A percentile compares a stretch with the other conserved stretches of the same genome.
These are phyloP conservation scores for Lathamus discolor DNA, from an alignment of 2,113 vertebrate species.

Conservation along the genomic window DNA sequence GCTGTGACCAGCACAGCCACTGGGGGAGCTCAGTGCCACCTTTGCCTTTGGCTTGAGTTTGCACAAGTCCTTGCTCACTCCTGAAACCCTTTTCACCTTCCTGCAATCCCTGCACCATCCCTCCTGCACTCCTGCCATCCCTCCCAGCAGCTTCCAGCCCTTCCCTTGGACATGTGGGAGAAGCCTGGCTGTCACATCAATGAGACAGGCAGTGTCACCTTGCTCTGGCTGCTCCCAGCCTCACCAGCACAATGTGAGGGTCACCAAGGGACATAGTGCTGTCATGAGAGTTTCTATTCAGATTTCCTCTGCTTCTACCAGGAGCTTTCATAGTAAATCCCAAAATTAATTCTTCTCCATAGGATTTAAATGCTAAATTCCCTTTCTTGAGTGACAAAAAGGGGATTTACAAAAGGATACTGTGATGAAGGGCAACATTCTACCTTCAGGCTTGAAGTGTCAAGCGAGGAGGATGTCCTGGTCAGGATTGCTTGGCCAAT, in stretches of 20 bases:
- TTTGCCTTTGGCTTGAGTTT: neutral
- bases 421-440: fast-evolving
- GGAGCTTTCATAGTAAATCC: neutral
- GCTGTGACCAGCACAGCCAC: fast-evolving
- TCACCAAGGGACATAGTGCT: neutral
- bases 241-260: fast-evolving
- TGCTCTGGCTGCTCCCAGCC: neutral
- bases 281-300: neutral
- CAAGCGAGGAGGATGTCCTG: neutral
- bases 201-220: neutral
- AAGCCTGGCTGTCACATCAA: neutral
- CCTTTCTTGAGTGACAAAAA: neutral
- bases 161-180: neutral
- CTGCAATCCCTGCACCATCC: fast-evolving
- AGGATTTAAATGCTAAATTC: neutral
- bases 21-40: neutral
- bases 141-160: neutral
- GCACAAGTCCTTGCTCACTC: fast-evolving
- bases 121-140: no score
- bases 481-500: neutral
- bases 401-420: neutral
- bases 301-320: neutral
- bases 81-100: neutral
- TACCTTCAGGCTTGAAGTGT: fast-evolving
- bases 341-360: neutral